These are phyloP conservation scores for Antitype chi DNA, from an alignment of 2,888 invertebrate genomes.

Conservation along the genomic window DNA sequence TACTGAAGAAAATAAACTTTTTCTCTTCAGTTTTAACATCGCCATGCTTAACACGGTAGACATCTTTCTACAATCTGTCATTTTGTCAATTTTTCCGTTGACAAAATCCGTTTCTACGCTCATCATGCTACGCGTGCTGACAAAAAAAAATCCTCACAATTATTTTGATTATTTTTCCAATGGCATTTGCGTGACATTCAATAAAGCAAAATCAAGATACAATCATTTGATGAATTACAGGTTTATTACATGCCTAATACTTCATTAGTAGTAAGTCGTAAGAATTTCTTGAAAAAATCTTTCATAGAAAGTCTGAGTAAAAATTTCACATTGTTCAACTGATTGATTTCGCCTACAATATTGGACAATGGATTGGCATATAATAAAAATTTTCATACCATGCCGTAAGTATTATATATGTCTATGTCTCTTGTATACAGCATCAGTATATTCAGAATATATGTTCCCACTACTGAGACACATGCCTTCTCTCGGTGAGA, in stretches of 20 bases:
- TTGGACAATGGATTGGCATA: conserved; percentile 6
- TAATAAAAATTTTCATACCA: not conserved
- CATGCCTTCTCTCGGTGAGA: too few relatives aligned
- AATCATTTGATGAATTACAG: not conserved
- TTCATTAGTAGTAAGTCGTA: not conserved
- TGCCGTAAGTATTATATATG: conserved; percentile 33
- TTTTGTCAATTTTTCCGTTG: too few relatives aligned
- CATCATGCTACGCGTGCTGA: too few relatives aligned
- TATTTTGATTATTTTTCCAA: not conserved
- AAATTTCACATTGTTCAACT: not conserved
- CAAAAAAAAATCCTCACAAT: not conserved
- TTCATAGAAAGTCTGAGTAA: not conserved
- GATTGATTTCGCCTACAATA: not conserved
- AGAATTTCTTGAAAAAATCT: not conserved
- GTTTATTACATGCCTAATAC: conserved; percentile 14
- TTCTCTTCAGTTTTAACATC: too few relatives aligned
- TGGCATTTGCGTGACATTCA: conserved; percentile 6
- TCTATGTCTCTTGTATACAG: too few relatives aligned
- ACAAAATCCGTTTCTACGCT: too few relatives aligned
- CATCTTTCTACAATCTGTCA: too few relatives aligned
- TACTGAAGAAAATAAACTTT: too few relatives aligned
- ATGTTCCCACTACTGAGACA: too few relatives aligned
- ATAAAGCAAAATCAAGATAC: not conserved
- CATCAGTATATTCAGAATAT: too few relatives aligned
- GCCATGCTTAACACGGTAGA: too few relatives aligned